Conservation (phyloP, 2,113 vertebrate genomes). For the Pseudorasbora parva region DNA sequence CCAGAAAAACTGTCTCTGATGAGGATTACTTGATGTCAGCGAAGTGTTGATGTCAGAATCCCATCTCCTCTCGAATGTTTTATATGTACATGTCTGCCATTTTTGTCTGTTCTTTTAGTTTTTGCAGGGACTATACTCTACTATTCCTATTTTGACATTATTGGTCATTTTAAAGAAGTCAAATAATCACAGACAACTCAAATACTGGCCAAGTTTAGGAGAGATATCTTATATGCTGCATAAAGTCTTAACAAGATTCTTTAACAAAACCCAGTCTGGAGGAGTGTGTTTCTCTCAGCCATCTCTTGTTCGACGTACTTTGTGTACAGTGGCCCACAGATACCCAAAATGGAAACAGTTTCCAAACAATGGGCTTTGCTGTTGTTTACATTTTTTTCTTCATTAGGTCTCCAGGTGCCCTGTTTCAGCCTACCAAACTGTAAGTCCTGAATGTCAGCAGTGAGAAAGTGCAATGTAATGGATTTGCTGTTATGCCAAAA, state of each 20-base stretch:
- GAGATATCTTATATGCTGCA: not conserved
- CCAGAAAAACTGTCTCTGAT: slow-evolving; percentile 25
- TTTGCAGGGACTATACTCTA: slow-evolving; percentile 11
- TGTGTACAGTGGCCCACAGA: slow-evolving; percentile 27
- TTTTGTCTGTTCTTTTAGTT: slow-evolving; percentile 21
- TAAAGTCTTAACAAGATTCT: not conserved
- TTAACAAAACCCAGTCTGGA: not conserved
- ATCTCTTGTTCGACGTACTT: slow-evolving; percentile 4
- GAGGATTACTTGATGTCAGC: not conserved
- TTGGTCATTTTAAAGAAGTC: not conserved
- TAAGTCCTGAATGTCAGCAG: slow-evolving; percentile 48
- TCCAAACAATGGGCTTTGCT: slow-evolving; percentile 42
- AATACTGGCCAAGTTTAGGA: not conserved
- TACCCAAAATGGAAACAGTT: slow-evolving; percentile 16
- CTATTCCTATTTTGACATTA: not conserved
- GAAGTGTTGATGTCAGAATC: slow-evolving; percentile 22
- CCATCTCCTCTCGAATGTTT: slow-evolving; percentile 46
- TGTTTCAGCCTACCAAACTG: slow-evolving; percentile 22
- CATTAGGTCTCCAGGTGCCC: slow-evolving; percentile 37
- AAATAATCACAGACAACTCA: not conserved
- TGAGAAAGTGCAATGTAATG: slow-evolving; percentile 29
- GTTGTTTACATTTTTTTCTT: slow-evolving; percentile 51
- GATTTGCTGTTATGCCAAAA: slow-evolving; percentile 38
- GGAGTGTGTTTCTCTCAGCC: not conserved
- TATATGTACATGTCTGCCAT: slow-evolving; percentile 35